These are phyloP conservation scores for Apostichopus parvimensis DNA, from an alignment of 35 echinoderm and acorn worm genomes.

Conservation along the genomic window DNA sequence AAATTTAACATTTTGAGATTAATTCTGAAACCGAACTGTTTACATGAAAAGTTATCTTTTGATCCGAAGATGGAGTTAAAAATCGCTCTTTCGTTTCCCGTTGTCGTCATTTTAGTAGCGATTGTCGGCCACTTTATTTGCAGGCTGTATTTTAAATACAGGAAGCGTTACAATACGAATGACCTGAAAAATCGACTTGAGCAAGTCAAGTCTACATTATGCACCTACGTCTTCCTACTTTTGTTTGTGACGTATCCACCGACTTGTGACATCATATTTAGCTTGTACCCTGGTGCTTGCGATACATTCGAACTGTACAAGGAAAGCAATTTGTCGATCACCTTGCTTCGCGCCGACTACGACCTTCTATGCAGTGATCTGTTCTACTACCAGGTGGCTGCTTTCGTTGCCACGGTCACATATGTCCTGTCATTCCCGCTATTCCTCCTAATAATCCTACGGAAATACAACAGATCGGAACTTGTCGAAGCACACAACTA, in stretches of 20 bases:
- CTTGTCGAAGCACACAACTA: neutral
- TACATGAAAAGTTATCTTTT: neutral
- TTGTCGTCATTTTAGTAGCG: neutral
- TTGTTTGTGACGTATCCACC: too few relatives aligned
- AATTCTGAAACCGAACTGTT: constrained; percentile 8
- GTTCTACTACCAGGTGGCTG: too few relatives aligned
- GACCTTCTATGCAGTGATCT: too few relatives aligned
- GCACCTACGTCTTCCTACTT: too few relatives aligned
- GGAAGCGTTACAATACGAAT: neutral
- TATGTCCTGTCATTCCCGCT: neutral
- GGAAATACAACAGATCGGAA: neutral
- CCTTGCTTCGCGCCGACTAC: too few relatives aligned
- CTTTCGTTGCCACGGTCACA: too few relatives aligned
- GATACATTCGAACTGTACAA: too few relatives aligned
- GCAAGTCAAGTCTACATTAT: too few relatives aligned
- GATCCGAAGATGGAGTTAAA: too few relatives aligned
- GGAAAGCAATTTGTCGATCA: too few relatives aligned
- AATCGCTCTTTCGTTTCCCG: neutral
- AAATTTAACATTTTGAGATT: constrained; percentile 25
- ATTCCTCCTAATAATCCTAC: neutral
- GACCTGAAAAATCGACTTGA: neutral
- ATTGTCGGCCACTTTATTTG: neutral
- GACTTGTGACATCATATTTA: too few relatives aligned
- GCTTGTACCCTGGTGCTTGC: too few relatives aligned
- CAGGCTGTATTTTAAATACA: neutral